Evolutionary conservation across 2,888 invertebrate genomes (phyloP).

Genomic region (Tetheella fluctuosa): DNA sequence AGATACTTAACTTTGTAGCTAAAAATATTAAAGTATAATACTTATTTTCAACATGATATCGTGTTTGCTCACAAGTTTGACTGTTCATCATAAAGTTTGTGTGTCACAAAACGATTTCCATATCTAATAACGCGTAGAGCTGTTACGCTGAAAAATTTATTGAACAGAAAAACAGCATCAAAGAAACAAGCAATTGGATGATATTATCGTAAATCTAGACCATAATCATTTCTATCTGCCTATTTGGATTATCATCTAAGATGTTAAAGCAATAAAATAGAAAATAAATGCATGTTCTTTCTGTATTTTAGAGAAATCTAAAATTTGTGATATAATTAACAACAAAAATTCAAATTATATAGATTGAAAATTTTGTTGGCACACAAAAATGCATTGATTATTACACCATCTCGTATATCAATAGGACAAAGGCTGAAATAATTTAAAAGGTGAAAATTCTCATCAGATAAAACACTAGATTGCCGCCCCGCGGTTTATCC

Average conservation of each 20-base stretch:
- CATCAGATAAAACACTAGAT: too few relatives aligned
- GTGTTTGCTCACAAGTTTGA: too few relatives aligned
- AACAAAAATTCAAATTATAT: too few relatives aligned
- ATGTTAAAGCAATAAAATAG: background rate
- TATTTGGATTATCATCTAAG: slow-evolving; percentile 1
- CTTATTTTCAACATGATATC: too few relatives aligned
- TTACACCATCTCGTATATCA: too few relatives aligned
- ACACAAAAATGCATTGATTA: too few relatives aligned
- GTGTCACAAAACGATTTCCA: slow-evolving; percentile 59
- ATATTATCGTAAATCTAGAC: slow-evolving; percentile 57
- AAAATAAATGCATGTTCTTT: background rate
- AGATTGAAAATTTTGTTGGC: too few relatives aligned
- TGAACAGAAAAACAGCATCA: slow-evolving; percentile 74
- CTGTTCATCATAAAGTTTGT: slow-evolving; percentile 17
- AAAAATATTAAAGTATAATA: too few relatives aligned
- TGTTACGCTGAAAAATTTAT: slow-evolving; percentile 69
- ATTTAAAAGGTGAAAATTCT: too few relatives aligned
- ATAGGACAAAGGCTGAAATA: too few relatives aligned
- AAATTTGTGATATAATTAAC: background rate
- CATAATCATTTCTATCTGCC: slow-evolving; percentile 31
- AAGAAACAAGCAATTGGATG: slow-evolving; percentile 50
- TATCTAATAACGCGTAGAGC: slow-evolving; percentile 66
- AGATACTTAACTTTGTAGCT: too few relatives aligned
- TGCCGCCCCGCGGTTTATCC: too few relatives aligned
- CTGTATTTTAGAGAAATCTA: background rate